Conservation (phyloP, 2,888 invertebrate genomes). For the Oscheius onirici region DNA sequence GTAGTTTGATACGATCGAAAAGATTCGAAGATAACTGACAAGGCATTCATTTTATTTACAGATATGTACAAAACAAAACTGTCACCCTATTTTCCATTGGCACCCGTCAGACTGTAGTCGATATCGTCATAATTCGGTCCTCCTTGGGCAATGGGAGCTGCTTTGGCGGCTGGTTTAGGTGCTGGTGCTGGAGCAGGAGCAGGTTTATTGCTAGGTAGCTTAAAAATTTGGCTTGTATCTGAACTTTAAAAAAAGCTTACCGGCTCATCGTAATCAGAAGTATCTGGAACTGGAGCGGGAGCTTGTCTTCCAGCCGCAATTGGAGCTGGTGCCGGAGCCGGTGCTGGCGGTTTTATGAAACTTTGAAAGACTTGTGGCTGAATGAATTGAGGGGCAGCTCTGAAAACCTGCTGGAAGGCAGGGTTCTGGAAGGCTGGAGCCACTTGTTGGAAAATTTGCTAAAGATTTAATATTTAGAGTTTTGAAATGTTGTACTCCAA, state of each 20-base stretch:
- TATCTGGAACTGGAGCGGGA: slow-evolving; percentile 14
- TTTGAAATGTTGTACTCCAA: neutral
- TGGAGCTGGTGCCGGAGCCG: slow-evolving; percentile 2
- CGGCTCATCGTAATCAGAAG: slow-evolving; percentile 24
- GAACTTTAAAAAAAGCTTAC: neutral
- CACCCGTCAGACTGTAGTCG: slow-evolving; percentile 21
- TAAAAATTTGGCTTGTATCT: neutral
- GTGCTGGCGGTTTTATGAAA: slow-evolving; percentile 16
- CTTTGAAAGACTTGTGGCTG: slow-evolving; percentile 10
- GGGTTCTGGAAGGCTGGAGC: slow-evolving; percentile 8
- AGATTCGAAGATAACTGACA: no score
- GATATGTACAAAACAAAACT: no score
- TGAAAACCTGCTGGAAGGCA: slow-evolving; percentile 4
- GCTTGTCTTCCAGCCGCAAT: neutral
- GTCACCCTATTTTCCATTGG: neutral
- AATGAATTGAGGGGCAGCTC: slow-evolving; percentile 1
- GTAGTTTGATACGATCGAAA: no score
- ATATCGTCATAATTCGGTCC: slow-evolving; percentile 19
- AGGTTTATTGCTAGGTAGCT: neutral
- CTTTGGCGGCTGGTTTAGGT: neutral
- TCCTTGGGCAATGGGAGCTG: neutral
- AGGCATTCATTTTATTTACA: no score
- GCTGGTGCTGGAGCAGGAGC: slow-evolving; percentile 6
- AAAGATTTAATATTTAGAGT: neutral
- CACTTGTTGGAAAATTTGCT: slow-evolving; percentile 21